Evolutionary conservation across 2,888 invertebrate genomes (phyloP).

Genomic region (Metellina segmentata): DNA sequence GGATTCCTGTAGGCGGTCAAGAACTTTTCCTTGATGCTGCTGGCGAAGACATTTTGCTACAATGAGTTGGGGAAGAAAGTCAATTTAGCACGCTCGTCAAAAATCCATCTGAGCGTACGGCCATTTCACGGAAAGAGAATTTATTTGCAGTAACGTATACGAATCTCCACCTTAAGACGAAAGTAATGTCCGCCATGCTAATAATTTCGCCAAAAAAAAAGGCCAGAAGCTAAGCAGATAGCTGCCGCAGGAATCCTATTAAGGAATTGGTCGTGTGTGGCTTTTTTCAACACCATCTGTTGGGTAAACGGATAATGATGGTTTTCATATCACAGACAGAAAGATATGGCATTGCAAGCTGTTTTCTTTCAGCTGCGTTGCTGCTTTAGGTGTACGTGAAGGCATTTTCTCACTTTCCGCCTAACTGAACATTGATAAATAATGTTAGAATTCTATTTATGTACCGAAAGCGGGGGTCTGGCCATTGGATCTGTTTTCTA

Average conservation of each 20-base stretch:
- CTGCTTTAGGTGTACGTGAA: not conserved
- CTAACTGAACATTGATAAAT: not conserved
- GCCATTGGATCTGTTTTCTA: not conserved
- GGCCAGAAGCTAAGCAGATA: not conserved
- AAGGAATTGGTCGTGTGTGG: not conserved
- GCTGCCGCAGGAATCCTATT: not conserved
- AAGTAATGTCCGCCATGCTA: conserved; percentile 26
- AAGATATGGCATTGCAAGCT: not conserved
- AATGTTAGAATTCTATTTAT: not conserved
- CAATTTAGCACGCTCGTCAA: not conserved
- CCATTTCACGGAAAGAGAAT: not conserved
- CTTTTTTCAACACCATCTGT: conserved; percentile 13
- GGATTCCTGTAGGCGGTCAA: not conserved
- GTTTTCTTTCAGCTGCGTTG: not conserved
- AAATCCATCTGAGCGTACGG: not conserved
- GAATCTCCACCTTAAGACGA: conserved; percentile 1
- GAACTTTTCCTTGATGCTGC: not conserved
- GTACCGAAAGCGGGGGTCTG: not conserved
- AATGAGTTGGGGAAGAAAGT: not conserved
- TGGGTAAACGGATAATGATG: conserved; percentile 47
- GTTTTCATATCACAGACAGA: not conserved
- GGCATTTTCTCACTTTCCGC: not conserved
- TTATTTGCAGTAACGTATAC: not conserved
- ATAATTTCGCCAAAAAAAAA: conserved; percentile 22
- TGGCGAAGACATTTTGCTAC: not conserved